Evolutionary conservation across 35 echinoderm and acorn worm species (phyloP), one percentile per base, ranked within the genome.

Genomic region (Stichopus chloronotus): DNA sequence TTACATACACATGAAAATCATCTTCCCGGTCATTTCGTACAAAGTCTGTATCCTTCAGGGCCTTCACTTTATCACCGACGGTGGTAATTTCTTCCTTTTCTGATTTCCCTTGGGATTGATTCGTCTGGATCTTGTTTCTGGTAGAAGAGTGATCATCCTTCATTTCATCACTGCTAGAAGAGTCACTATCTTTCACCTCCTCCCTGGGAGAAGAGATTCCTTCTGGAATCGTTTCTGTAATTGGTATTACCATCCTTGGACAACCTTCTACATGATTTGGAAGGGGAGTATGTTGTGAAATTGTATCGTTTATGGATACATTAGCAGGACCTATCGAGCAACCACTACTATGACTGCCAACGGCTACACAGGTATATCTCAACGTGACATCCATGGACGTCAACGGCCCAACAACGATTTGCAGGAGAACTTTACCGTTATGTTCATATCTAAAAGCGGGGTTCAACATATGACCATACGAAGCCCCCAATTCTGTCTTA

Each of bases 361-460:
- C 7, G 17, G 5, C 4, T 58, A 55, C 82, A 85, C 19, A 58
- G 54, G 56, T 55, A 19, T 85, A 85, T 58, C 55, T 85, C 6
- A 3, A 5, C 5, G 55, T 1, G 7, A 58, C 4, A n/a, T 58
- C 82, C 14, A 72, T 22, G n/a, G 19, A 22, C 7, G 55, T 85
- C 4, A 85, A 58, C 4, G 82, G 82, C 10, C 82, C 82, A 21
- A 85, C 56, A 22, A 58, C 24, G n/a, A 85, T 85, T 85, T 9
- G 17, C 4, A 16, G 56, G 16, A 85, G 56, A 6, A 20, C 24
- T 85, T 59, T 85, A 58, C 22, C 4, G 20, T 57, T 85, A 7
- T 85, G 22, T 7, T 85, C 30, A 43, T 43, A 43, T 43, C 30
- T 43, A 43, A 43, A 43, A 43, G 30, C 3, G 30, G 30, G 3